A percentile compares a stretch with the other conserved stretches of the same genome.
Conservation (phyloP, 1,140 invertebrate genomes). For the Gryon sp. region DNA sequence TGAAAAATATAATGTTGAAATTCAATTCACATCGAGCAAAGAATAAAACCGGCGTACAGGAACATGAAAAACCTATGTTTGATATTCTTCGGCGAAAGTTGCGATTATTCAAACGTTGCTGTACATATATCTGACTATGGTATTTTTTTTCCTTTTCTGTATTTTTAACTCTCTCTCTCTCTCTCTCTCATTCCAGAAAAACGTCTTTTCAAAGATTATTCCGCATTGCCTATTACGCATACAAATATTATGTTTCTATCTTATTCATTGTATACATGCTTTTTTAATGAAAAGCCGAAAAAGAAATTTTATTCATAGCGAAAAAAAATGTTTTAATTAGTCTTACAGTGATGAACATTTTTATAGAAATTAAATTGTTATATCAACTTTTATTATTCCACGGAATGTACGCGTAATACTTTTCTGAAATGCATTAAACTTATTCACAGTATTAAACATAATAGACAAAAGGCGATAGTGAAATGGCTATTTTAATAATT, state of each 20-base stretch:
- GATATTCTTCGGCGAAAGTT: constrained; percentile 43
- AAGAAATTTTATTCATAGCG: background rate
- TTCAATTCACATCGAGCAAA: constrained; percentile 50
- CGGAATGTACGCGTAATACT: background rate
- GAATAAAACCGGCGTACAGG: constrained; percentile 3
- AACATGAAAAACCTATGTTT: constrained; percentile 53
- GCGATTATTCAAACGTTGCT: constrained; percentile 31
- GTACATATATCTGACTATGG: too few species aligned
- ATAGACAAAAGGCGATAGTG: background rate
- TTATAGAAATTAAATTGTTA: too few species aligned
- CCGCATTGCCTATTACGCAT: background rate
- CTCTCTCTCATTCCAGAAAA: constrained; percentile 1
- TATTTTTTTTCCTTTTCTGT: too few species aligned
- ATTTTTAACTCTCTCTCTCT: background rate
- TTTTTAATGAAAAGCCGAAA: background rate
- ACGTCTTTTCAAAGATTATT: constrained; percentile 20
- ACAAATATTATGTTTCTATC: background rate
- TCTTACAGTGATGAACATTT: background rate
- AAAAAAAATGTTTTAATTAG: constrained; percentile 5
- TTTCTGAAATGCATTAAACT: background rate
- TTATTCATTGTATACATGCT: background rate
- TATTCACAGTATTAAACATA: too few species aligned
- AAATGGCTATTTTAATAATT: constrained; percentile 8
- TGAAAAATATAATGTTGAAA: constrained; percentile 48
- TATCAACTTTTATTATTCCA: background rate